Evolutionary conservation across 2,797 vertebrate species (phyloP).

Genomic region (Bradypus variegatus): DNA sequence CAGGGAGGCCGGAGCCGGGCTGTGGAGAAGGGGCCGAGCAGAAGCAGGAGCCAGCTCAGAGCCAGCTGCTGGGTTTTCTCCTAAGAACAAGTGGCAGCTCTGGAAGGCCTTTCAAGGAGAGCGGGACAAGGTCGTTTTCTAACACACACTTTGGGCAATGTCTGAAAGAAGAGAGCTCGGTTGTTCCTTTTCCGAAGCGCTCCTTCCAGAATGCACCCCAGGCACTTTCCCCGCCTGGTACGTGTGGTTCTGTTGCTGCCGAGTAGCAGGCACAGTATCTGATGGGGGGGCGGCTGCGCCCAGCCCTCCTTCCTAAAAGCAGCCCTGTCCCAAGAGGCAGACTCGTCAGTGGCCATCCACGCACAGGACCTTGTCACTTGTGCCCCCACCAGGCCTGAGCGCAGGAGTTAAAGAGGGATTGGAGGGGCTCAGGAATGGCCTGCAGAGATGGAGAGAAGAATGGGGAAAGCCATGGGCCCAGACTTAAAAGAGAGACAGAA

Average conservation of each 20-base stretch:
- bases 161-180: not conserved
- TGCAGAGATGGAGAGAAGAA: not conserved
- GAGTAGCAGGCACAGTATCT: not conserved
- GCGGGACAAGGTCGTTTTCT: not conserved
- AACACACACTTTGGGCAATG: rapidly evolving
- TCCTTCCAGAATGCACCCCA: not conserved
- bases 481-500: not conserved
- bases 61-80: not conserved
- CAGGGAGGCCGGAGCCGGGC: rapidly evolving
- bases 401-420: not conserved
- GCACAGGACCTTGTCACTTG: no score
- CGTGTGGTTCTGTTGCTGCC: not conserved
- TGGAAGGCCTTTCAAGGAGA: no score
- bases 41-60: not conserved
- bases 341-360: not conserved
- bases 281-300: not conserved
- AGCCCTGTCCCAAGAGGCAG: not conserved
- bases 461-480: not conserved
- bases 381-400: not conserved
- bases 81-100: not conserved
- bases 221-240: not conserved
- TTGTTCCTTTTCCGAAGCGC: not conserved
- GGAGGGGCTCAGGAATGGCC: not conserved
- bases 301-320: not conserved
- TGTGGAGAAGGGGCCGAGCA: not conserved